Base-by-base conservation (phyloP, 2,797 vertebrate species). In the Enteromius trimaculatus region DNA sequence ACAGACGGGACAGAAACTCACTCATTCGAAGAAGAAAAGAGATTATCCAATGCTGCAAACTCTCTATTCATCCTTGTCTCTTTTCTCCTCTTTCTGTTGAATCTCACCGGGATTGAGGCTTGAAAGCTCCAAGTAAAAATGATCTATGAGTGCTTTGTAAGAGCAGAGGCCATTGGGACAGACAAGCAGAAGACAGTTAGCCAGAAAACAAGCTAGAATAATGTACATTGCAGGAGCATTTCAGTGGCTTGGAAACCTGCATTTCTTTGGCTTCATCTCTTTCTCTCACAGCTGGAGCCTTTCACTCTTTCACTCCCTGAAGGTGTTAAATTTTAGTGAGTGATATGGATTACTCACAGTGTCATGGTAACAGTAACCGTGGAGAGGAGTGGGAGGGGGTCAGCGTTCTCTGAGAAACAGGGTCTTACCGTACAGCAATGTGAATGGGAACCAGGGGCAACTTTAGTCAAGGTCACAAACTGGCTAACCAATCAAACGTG, bases 301-400 rank as follows among this genome's bases (percentile, higher is more conserved):
- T 39, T 39, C 55, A 55, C 60, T 72, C 70, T 80, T 39, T 39
- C 55, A 58, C 51, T 76, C 78, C 66, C 70, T 37, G 37, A 80
- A 69, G 37, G 78, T 80, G 78, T 76, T 77, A 79, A 6, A 80
- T 66, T 79, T 53, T 82, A 83, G 66, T 84, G 81, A 86, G 84
- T 84, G 69, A 87, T 79, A 83, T 58, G 70, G 76, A 83, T 85
- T 85, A 80, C 79, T 85, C 77, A 69, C 80, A 84, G 68, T 80
- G 85, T 83, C 87, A 86, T 86, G 82, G 87, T 80, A 85, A 88
- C 87, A 0, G 80, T 88, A 80, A 82, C 87, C 85, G 76, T 85
- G 85, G 87, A 86, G 77, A 88, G 39, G 23, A 84, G 53, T 16
- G 60, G 85, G 64, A 51, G 72, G 80, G 39, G 71, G 82, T 86